phyloP scores from a whole-genome alignment of 2,113 vertebrate genomes.

The Perca schrenkii region DNA sequence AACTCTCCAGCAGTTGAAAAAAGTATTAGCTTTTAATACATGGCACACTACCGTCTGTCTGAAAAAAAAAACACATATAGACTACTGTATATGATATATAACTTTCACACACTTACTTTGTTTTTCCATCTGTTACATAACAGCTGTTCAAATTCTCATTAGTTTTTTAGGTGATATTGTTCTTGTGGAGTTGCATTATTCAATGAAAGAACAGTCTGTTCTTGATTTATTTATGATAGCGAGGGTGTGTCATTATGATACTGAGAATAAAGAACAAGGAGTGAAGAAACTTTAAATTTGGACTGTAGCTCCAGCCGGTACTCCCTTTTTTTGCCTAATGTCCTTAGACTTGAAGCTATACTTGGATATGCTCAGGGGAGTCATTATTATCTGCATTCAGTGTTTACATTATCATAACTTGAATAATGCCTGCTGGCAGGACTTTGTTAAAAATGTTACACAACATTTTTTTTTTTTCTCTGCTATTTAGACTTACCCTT shows the following conservation, averaged over 20 bases:
- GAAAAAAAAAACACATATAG: not conserved
- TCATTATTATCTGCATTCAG: conserved; percentile 14
- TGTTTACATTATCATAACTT: conserved; percentile 19
- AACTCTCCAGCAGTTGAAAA: not conserved
- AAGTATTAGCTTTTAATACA: not conserved
- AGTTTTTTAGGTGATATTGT: conserved; percentile 5
- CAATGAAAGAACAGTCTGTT: conserved; percentile 43
- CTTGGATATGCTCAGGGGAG: not conserved
- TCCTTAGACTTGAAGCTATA: not conserved
- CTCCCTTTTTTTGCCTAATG: not conserved
- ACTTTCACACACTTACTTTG: not conserved
- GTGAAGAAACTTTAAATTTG: conserved; percentile 46
- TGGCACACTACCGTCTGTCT: not conserved
- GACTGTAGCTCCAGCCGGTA: not conserved
- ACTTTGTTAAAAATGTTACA: conserved; percentile 21
- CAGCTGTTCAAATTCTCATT: conserved; percentile 27
- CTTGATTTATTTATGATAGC: conserved; percentile 63
- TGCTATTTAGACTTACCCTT: not conserved
- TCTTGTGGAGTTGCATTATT: conserved; percentile 37
- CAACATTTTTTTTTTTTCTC: not conserved
- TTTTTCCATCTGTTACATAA: conserved; percentile 33
- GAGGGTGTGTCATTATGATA: conserved; percentile 49
- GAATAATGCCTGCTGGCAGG: conserved; percentile 6
- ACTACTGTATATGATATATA: not conserved
- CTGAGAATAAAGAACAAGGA: conserved; percentile 40